Evolutionary conservation across 2,888 invertebrate genomes (phyloP).

Genomic region (Nasonia oneida): DNA sequence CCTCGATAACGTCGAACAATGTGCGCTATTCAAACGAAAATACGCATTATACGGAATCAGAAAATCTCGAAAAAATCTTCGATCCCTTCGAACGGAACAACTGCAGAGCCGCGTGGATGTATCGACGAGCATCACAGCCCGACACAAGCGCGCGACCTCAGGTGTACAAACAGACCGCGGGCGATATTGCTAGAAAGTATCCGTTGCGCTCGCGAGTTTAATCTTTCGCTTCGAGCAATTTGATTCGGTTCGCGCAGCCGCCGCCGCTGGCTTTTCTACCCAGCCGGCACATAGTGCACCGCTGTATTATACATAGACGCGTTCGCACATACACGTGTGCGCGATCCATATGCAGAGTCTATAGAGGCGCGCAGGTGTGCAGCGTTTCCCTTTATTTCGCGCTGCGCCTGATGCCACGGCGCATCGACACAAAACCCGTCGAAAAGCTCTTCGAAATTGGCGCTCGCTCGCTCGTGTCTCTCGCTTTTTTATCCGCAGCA

Average conservation of each 20-base stretch:
- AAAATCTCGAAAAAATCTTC: background rate
- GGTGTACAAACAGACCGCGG: slow-evolving; percentile 78
- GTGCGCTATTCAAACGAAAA: background rate
- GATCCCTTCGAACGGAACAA: background rate
- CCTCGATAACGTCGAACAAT: background rate
- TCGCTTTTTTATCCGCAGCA: background rate
- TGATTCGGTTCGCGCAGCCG: slow-evolving; percentile 65
- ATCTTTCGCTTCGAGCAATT: slow-evolving; percentile 74
- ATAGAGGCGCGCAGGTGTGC: slow-evolving; percentile 11
- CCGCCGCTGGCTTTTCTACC: background rate
- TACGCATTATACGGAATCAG: background rate
- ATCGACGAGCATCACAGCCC: background rate
- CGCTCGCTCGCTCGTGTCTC: background rate
- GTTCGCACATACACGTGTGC: background rate
- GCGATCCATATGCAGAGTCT: background rate
- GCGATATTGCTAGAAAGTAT: slow-evolving; percentile 73
- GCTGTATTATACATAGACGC: slow-evolving; percentile 33
- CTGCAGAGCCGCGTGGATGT: background rate
- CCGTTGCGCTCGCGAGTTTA: slow-evolving; percentile 73
- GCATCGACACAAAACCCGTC: slow-evolving; percentile 41
- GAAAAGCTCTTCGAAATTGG: slow-evolving; percentile 50
- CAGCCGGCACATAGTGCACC: background rate
- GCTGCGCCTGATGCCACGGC: slow-evolving; percentile 14
- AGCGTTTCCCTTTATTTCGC: slow-evolving; percentile 57
- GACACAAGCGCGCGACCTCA: slow-evolving; percentile 66